These are phyloP conservation scores for Acanthiza pusilla DNA, from an alignment of 2,797 vertebrate species.

Conservation along the genomic window DNA sequence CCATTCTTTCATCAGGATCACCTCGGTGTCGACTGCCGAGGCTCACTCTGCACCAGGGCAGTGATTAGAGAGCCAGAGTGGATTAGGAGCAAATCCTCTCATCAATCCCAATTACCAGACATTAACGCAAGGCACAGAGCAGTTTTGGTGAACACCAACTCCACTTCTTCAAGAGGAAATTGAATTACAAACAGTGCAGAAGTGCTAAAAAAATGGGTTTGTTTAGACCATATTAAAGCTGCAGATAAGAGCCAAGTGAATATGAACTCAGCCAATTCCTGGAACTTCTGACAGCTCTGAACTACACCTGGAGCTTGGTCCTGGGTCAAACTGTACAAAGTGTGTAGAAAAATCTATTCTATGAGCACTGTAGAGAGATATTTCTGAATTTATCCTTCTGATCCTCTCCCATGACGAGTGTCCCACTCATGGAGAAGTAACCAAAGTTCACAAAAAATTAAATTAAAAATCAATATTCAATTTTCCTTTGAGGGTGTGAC, in stretches of 20 bases:
- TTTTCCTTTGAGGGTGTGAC: too few relatives aligned
- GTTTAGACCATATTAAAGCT: not conserved
- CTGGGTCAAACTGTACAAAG: not conserved
- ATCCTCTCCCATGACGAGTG: not conserved
- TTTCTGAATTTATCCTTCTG: not conserved
- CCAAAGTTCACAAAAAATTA: not conserved
- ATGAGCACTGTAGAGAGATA: fast-evolving
- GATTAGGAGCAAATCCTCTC: not conserved
- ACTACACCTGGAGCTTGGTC: not conserved
- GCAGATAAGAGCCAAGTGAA: not conserved
- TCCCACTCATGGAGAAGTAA: fast-evolving
- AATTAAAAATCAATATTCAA: not conserved
- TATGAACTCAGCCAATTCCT: not conserved
- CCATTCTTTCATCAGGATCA: not conserved
- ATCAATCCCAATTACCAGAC: not conserved
- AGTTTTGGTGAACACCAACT: not conserved
- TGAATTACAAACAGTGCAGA: not conserved
- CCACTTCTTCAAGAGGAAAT: not conserved
- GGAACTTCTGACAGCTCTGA: not conserved
- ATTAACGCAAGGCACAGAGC: not conserved
- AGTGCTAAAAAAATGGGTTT: fast-evolving
- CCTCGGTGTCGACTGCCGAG: not conserved
- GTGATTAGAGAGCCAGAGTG: not conserved
- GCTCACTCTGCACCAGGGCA: not conserved
- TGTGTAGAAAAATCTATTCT: not conserved